Conservation (phyloP, 2,113 vertebrate species). For the Pontoporia blainvillei region DNA sequence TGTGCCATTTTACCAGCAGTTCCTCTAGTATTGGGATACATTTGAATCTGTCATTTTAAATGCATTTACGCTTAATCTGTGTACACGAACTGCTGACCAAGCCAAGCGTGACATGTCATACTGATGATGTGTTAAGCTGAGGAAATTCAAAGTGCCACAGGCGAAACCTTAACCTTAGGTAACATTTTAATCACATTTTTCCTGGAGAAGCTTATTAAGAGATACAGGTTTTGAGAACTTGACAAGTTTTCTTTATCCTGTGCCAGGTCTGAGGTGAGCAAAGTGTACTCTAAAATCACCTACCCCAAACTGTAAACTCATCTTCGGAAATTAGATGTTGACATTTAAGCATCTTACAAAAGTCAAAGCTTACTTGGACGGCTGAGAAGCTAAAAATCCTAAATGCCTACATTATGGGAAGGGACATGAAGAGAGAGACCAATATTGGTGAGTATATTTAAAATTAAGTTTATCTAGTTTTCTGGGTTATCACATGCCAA, state of each 20-base stretch:
- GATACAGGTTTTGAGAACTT: conserved; percentile 39
- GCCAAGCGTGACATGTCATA: conserved; percentile 42
- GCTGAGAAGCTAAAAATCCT: neutral
- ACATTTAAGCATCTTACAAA: neutral
- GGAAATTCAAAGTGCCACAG: conserved; percentile 54
- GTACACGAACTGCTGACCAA: conserved; percentile 64
- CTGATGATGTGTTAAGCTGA: conserved; percentile 47
- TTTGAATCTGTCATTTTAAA: conserved; percentile 58
- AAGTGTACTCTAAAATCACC: conserved; percentile 47
- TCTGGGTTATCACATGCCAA: neutral
- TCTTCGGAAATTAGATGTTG: conserved; percentile 50
- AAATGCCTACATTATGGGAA: neutral
- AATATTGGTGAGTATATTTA: neutral
- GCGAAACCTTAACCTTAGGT: conserved; percentile 34
- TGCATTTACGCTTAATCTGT: conserved; percentile 66
- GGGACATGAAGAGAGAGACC: neutral
- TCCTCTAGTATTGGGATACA: neutral
- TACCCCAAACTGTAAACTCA: conserved; percentile 42
- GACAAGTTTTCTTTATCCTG: conserved; percentile 51
- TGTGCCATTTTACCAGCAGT: neutral
- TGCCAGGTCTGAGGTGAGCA: neutral
- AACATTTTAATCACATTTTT: conserved; percentile 73
- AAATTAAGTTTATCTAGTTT: neutral
- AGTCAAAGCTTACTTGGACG: conserved; percentile 37
- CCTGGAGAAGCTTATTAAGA: conserved; percentile 57